These are phyloP conservation scores for Erynnis tages DNA, from an alignment of 2,888 invertebrate genomes.

Conservation along the genomic window DNA sequence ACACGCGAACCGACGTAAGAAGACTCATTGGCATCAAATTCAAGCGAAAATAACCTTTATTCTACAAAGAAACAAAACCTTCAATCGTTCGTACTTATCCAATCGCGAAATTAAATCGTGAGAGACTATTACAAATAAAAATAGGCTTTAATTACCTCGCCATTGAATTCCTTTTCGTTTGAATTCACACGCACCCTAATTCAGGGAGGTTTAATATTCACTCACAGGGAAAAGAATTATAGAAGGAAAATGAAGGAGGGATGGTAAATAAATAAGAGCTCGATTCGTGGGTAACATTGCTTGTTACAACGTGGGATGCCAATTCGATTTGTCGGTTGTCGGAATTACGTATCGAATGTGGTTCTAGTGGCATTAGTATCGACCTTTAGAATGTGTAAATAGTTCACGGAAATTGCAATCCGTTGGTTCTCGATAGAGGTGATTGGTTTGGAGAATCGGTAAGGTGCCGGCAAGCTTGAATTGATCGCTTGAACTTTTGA, in stretches of 20 bases:
- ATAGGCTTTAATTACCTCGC: constrained; percentile 20
- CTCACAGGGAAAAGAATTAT: constrained; percentile 78
- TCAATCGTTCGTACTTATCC: constrained; percentile 37
- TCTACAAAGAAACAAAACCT: constrained; percentile 37
- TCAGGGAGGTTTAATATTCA: constrained; percentile 72
- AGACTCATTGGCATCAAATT: constrained; percentile 34
- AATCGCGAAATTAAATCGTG: constrained; percentile 9
- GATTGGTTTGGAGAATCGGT: constrained; percentile 8
- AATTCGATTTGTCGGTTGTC: constrained; percentile 71
- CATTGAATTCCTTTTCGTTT: constrained; percentile 7
- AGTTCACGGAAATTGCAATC: constrained; percentile 37
- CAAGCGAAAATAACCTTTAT: constrained; percentile 45
- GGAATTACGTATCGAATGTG: constrained; percentile 37
- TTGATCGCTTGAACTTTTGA: too few relatives aligned
- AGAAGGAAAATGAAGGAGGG: constrained; percentile 75
- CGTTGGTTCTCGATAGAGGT: constrained; percentile 3
- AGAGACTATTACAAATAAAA: constrained; percentile 23
- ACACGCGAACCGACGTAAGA: constrained; percentile 45
- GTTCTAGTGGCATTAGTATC: constrained; percentile 33
- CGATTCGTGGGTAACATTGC: constrained; percentile 54
- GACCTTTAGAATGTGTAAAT: constrained; percentile 69
- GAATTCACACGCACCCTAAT: constrained; percentile 51
- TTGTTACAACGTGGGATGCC: constrained; percentile 69
- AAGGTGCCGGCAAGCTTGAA: background rate
- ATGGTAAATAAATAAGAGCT: constrained; percentile 70